Conservation (phyloP, 2,888 invertebrate species). For the Glaucopsyche alexis region DNA sequence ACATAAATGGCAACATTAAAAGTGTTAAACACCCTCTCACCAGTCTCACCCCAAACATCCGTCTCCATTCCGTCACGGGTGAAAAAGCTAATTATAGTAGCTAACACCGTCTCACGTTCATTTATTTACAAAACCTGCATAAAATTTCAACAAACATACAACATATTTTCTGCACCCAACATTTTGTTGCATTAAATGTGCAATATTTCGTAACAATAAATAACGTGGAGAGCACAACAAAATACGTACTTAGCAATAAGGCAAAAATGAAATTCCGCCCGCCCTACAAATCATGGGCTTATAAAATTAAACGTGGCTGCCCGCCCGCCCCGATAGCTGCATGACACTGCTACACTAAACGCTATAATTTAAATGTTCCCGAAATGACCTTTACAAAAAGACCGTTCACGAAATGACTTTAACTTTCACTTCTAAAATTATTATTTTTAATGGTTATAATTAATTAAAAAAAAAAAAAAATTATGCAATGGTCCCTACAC, state of each 20-base stretch:
- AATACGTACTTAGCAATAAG: conserved; percentile 37
- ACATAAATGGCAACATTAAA: too few relatives aligned
- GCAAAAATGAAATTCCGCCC: conserved; percentile 43
- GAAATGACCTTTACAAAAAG: background rate
- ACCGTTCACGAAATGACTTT: background rate
- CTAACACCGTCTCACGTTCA: background rate
- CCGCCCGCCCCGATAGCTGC: conserved; percentile 36
- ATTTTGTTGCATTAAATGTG: conserved; percentile 31
- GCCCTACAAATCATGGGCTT: conserved; percentile 52
- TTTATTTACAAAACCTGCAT: background rate
- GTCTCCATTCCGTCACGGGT: too few relatives aligned
- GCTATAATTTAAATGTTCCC: background rate
- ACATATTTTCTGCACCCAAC: conserved; percentile 9
- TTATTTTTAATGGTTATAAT: too few relatives aligned
- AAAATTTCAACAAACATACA: conserved; percentile 1
- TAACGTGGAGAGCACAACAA: conserved; percentile 30
- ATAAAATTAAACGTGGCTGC: conserved; percentile 45
- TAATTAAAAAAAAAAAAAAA: too few relatives aligned
- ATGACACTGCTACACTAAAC: conserved; percentile 28
- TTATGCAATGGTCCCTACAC: too few relatives aligned
- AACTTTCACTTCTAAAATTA: too few relatives aligned
- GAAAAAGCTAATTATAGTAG: background rate
- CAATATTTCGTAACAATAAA: conserved; percentile 38
- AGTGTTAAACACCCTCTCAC: too few relatives aligned
- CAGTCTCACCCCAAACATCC: too few relatives aligned